These are phyloP conservation scores for Popillia japonica DNA, from an alignment of 1,140 invertebrate species.

Conservation along the genomic window DNA sequence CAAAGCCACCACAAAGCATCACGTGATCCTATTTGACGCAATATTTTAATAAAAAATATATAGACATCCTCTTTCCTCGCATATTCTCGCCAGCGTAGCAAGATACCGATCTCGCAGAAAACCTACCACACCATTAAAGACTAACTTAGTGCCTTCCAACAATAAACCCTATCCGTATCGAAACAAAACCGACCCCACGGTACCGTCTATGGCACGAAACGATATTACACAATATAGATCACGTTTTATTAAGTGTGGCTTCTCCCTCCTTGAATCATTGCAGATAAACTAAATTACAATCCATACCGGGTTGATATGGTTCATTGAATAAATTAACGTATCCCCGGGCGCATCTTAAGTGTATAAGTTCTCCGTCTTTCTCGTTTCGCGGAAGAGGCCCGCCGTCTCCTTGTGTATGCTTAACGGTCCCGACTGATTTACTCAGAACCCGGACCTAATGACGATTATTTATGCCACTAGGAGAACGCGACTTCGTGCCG, in stretches of 20 bases:
- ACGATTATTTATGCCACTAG: neutral
- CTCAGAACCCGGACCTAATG: neutral
- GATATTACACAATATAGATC: neutral
- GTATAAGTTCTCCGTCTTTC: neutral
- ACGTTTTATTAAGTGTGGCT: neutral
- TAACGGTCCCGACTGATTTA: neutral
- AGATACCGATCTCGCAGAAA: no score
- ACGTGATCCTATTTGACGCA: no score
- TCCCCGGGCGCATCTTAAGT: constrained; percentile 13
- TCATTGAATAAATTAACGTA: constrained; percentile 19
- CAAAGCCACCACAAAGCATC: no score
- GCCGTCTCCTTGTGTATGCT: neutral
- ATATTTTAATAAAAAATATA: no score
- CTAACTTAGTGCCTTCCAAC: neutral
- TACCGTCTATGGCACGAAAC: neutral
- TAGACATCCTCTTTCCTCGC: no score
- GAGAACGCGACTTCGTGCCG: neutral
- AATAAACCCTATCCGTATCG: neutral
- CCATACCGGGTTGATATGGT: neutral
- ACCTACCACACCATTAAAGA: no score
- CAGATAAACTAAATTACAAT: constrained; percentile 19
- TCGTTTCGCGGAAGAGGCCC: neutral
- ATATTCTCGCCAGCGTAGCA: no score
- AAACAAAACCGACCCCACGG: neutral
- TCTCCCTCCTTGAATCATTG: neutral